These are phyloP conservation scores for Amphimallon solstitiale DNA, from an alignment of 2,888 invertebrate genomes.

Conservation along the genomic window DNA sequence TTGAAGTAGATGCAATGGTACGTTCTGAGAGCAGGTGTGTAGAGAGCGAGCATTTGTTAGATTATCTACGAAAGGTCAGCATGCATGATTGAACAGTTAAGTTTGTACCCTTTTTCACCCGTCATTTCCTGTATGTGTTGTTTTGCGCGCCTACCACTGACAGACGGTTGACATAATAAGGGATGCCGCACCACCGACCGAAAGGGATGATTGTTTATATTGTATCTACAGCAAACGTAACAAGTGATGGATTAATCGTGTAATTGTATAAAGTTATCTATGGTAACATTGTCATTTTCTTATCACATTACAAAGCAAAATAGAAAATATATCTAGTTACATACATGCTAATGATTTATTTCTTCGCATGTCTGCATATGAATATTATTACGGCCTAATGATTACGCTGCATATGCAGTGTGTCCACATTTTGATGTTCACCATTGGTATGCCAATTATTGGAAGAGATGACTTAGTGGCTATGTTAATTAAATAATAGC, in stretches of 20 bases:
- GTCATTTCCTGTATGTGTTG: conserved; percentile 46
- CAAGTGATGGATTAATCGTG: conserved; percentile 3
- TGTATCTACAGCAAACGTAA: conserved; percentile 2
- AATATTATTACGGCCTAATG: too few species aligned
- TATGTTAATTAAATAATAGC: too few species aligned
- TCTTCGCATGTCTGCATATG: too few species aligned
- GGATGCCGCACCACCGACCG: conserved; percentile 13
- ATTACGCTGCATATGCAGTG: too few species aligned
- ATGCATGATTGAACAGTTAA: conserved; percentile 45
- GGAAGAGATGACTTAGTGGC: too few species aligned
- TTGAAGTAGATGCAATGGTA: conserved; percentile 15
- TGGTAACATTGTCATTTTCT: too few species aligned
- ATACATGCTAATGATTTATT: not conserved
- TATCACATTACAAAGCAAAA: too few species aligned
- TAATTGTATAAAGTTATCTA: not conserved
- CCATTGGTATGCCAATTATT: too few species aligned
- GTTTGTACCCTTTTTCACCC: conserved; percentile 43
- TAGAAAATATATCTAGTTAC: not conserved
- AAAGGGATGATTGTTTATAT: conserved; percentile 9
- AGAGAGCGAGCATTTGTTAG: conserved; percentile 42
- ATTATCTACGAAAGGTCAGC: conserved; percentile 43
- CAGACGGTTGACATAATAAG: conserved; percentile 42
- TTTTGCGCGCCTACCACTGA: conserved; percentile 38
- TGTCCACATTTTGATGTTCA: too few species aligned
- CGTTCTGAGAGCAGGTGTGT: conserved; percentile 41